Evolutionary conservation across 2,797 vertebrate species (phyloP).

Genomic region (Schizothorax lantsangensis): DNA sequence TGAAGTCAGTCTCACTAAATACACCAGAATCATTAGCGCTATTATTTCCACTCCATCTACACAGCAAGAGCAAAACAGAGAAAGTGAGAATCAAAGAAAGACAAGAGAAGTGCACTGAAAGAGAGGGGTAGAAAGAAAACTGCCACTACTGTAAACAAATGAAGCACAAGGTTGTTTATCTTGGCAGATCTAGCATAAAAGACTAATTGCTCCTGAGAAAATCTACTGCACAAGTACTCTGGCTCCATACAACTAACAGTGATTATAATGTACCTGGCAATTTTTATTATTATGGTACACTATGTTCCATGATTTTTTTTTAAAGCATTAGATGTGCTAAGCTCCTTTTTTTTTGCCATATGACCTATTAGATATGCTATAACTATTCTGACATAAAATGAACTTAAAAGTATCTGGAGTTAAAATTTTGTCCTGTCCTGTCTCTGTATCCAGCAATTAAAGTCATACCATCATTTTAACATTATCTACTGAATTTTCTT

Average conservation of each 20-base stretch:
- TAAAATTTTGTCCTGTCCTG: not conserved
- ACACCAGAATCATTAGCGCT: constrained; percentile 17
- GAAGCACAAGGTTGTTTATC: constrained; percentile 59
- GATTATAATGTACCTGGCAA: not conserved
- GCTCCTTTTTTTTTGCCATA: not conserved
- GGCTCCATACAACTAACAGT: constrained; percentile 36
- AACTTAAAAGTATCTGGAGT: not conserved
- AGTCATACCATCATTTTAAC: not conserved
- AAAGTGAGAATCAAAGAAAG: constrained; percentile 9
- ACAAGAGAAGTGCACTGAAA: constrained; percentile 1
- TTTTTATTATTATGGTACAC: not conserved
- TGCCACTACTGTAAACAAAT: constrained; percentile 55
- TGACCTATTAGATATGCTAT: not conserved
- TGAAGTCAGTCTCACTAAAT: constrained; percentile 11
- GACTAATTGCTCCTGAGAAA: constrained; percentile 62
- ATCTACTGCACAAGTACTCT: constrained; percentile 51
- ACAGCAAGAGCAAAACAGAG: constrained; percentile 13
- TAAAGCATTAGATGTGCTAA: not conserved
- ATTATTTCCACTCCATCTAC: constrained; percentile 33
- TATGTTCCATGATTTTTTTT: not conserved
- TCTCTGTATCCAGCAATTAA: not conserved
- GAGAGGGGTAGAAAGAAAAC: constrained; percentile 3
- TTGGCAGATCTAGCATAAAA: constrained; percentile 56
- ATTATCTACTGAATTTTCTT: not conserved
- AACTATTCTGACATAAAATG: not conserved